Evolutionary conservation across 2,113 vertebrate species (phyloP).

Genomic region (Cebidichthys violaceus): DNA sequence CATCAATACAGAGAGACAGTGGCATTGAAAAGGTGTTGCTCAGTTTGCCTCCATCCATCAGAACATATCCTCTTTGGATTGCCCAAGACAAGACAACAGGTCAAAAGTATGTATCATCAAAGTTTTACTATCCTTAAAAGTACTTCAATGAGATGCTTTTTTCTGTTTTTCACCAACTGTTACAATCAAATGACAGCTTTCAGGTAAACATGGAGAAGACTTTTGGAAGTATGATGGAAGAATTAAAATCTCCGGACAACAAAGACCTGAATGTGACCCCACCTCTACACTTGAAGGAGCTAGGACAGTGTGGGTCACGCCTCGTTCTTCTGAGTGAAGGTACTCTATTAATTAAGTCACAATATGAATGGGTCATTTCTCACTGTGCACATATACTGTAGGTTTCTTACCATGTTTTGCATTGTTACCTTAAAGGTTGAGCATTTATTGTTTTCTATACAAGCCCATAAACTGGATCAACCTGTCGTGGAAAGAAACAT

Average conservation of each 20-base stretch:
- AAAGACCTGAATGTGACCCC: conserved; percentile 54
- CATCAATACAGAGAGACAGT: conserved; percentile 58
- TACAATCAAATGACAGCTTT: conserved; percentile 52
- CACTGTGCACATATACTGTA: not conserved
- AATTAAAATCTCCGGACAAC: conserved; percentile 5
- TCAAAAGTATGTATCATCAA: conserved; percentile 57
- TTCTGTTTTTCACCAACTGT: not conserved
- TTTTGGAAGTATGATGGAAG: conserved; percentile 62
- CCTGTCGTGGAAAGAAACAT: too few relatives aligned
- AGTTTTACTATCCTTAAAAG: not conserved
- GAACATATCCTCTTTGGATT: conserved; percentile 54
- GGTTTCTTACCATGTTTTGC: not conserved
- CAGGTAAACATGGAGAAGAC: conserved; percentile 47
- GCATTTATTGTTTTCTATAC: too few relatives aligned
- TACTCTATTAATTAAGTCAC: not conserved
- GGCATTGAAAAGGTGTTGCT: conserved; percentile 73
- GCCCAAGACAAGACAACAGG: not conserved
- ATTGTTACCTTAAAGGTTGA: not conserved
- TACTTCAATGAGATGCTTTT: not conserved
- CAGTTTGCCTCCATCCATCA: conserved; percentile 63
- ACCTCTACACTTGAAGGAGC: conserved; percentile 54
- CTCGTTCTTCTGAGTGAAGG: conserved; percentile 63
- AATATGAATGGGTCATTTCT: not conserved
- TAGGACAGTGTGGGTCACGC: not conserved
- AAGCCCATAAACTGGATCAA: too few relatives aligned